Base-by-base conservation (phyloP, 2,113 vertebrate species). In the Toxotes jaculatrix region DNA sequence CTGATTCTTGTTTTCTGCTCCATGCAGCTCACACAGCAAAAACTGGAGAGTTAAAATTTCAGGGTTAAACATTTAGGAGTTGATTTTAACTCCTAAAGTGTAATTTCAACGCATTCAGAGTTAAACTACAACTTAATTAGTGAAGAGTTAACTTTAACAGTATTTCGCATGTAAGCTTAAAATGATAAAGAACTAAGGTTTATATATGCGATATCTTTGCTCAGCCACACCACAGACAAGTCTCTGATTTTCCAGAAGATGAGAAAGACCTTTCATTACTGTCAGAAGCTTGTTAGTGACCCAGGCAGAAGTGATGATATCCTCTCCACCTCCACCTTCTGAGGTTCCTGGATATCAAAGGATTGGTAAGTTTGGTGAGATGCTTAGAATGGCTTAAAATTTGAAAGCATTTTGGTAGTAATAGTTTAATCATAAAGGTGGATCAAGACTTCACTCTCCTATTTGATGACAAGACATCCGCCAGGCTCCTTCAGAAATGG, bases 181-280 rank as follows among this genome's bases (percentile, higher is more conserved):
- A 27, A 27, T 27, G 27, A 27, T 27, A 27, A 27, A 27, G 27
- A 27, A 27, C 27, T 27, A 27, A 27, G 27, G 27, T 27, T 27
- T 27, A 27, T 27, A 27, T 27, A 27, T 27, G 27, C 27, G 27
- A 73, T 74, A 14, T 77, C 66, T 67, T 62, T 80, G 80, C 49
- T 77, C 47, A 83, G 59, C 47, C 67, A 83, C 49, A 55, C 61
- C n/a, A 57, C 75, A 60, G 64, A 87, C 79, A 78, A 17, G 3
- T 75, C n/a, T 7, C 27, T 27, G 27, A 27, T 27, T 27, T 27
- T 27, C 27, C 27, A 27, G 27, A 27, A 27, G 27, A 27, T 27
- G 27, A 73, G 45, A 49, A 69, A 81, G 19, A 65, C 68, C 43
- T 83, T 66, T 62, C 51, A 83, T 65, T 66, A 80, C 19, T 17